Evolutionary conservation across 2,888 invertebrate genomes (phyloP).

Genomic region (Metopia argyrocephala): DNA sequence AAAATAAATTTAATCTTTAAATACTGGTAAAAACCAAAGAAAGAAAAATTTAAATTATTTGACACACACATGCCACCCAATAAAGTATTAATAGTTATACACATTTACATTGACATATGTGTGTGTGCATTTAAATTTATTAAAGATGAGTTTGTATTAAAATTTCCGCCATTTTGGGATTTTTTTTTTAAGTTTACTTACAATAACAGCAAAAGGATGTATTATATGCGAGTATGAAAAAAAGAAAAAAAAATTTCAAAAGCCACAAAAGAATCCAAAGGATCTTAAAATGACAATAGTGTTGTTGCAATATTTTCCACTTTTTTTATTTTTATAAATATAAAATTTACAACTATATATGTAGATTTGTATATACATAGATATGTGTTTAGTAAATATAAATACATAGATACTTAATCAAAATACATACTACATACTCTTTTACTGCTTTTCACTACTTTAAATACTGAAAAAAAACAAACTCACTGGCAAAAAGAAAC

Average conservation of each 20-base stretch:
- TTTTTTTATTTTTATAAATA: no score
- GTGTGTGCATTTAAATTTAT: background rate
- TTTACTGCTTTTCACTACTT: no score
- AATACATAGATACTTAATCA: no score
- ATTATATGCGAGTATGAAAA: background rate
- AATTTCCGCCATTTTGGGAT: slow-evolving; percentile 71
- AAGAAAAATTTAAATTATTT: no score
- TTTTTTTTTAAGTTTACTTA: slow-evolving; percentile 50
- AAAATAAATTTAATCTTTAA: no score
- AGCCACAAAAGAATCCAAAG: slow-evolving; percentile 72
- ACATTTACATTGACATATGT: background rate
- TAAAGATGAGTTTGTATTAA: slow-evolving; percentile 3
- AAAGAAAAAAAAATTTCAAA: slow-evolving; percentile 60
- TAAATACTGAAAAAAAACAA: no score
- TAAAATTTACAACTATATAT: background rate
- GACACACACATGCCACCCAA: background rate
- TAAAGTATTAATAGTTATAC: background rate
- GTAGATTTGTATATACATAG: background rate
- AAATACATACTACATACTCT: no score
- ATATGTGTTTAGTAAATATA: no score
- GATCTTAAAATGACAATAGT: slow-evolving; percentile 72
- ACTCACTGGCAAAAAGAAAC: background rate
- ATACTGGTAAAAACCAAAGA: no score
- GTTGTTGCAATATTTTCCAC: no score
- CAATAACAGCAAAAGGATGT: background rate